These are phyloP conservation scores for Eristalis intricaria DNA, from an alignment of 2,888 invertebrate genomes.

Conservation along the genomic window DNA sequence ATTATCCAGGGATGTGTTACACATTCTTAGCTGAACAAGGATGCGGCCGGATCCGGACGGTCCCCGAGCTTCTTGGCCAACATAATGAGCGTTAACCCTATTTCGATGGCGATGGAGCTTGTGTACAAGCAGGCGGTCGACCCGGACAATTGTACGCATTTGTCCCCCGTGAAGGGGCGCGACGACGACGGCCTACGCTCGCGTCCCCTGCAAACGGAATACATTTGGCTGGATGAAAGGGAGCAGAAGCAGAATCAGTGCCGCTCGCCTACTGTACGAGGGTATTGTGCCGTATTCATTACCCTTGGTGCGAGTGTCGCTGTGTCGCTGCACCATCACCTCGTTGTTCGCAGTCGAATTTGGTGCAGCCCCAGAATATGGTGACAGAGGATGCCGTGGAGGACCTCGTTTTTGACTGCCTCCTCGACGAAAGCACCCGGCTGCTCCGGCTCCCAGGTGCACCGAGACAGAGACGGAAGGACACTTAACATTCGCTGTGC, in stretches of 20 bases:
- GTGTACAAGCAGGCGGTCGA: conserved; percentile 11
- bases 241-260: conserved; percentile 14
- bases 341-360: conserved; percentile 35
- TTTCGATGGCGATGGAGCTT: conserved; percentile 42
- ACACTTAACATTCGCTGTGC: conserved; percentile 57
- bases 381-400: conserved; percentile 11
- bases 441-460: conserved; percentile 21
- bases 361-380: conserved; percentile 6
- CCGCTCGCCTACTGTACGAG: not conserved
- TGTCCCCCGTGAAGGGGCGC: conserved; percentile 34
- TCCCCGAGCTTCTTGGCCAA: conserved; percentile 33
- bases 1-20: conserved; percentile 70
- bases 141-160: conserved; percentile 53
- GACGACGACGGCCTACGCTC: not conserved
- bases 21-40: conserved; percentile 34
- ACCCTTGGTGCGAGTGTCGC: conserved; percentile 36
- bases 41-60: conserved; percentile 23
- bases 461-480: conserved; percentile 47
- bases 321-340: conserved; percentile 43
- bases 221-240: conserved; percentile 11
- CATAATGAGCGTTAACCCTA: conserved; percentile 66
- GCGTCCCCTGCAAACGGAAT: conserved; percentile 43
- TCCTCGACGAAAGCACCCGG: conserved; percentile 3
- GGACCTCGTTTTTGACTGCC: conserved; percentile 6
- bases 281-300: conserved; percentile 58